Conservation (phyloP, 2,888 invertebrate genomes). For the Drosophila birchii region DNA sequence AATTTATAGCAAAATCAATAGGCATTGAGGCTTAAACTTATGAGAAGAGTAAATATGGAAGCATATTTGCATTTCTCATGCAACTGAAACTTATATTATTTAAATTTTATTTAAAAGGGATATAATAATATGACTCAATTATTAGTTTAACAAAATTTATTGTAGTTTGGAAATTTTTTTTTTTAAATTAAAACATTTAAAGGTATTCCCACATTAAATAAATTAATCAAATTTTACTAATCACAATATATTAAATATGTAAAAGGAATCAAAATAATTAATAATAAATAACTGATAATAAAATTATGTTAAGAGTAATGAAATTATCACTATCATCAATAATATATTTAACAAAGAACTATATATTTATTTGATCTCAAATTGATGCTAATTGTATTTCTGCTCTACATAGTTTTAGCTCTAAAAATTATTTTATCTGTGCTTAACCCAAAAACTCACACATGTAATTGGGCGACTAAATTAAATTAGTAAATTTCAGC, state of each 20-base stretch:
- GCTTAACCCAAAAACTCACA: background rate
- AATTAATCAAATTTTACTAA: background rate
- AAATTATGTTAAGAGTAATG: no score
- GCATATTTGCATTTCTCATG: slow-evolving; percentile 9
- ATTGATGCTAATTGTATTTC: background rate
- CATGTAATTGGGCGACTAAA: background rate
- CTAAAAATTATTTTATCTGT: background rate
- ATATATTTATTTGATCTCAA: background rate
- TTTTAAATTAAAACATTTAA: background rate
- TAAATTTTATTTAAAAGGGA: background rate
- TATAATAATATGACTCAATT: background rate
- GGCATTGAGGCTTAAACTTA: slow-evolving; percentile 10
- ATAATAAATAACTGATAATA: no score
- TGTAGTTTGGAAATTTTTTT: background rate
- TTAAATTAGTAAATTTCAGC: background rate
- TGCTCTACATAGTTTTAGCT: background rate
- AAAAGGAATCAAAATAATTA: no score
- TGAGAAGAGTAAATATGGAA: slow-evolving; percentile 11
- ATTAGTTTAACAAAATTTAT: background rate
- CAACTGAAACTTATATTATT: background rate
- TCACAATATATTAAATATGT: background rate
- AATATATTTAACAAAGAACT: background rate
- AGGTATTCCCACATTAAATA: background rate
- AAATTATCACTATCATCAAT: no score
- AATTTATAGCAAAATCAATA: slow-evolving; percentile 32